Percentiles rank a stretch among this genome's conserved stretches.
These are phyloP conservation scores for Enteromius treurensis DNA, from an alignment of 2,797 vertebrate species.

Conservation along the genomic window DNA sequence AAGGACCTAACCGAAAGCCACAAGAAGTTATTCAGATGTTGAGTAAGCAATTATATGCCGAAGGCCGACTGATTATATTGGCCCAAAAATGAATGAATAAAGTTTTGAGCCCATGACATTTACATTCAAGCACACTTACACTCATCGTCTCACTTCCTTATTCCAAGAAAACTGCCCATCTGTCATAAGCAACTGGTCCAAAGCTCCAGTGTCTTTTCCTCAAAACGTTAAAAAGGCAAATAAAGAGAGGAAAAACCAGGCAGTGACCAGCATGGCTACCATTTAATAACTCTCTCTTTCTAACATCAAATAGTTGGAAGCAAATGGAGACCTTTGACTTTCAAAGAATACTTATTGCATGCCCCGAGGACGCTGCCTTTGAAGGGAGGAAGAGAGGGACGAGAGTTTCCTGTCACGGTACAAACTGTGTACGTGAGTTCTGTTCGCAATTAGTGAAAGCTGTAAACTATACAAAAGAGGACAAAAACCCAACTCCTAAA, in stretches of 20 bases:
- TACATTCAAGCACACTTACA: conserved; percentile 2
- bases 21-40: background rate
- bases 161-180: background rate
- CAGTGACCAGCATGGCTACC: conserved; percentile 63
- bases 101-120: background rate
- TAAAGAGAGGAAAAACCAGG: conserved; percentile 14
- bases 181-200: conserved; percentile 12
- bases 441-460: background rate
- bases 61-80: conserved; percentile 2
- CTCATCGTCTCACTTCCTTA: conserved; percentile 1
- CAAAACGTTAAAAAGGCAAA: background rate
- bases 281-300: conserved; percentile 64
- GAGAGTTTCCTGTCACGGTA: conserved; percentile 16
- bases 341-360: conserved; percentile 21
- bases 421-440: background rate
- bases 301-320: conserved; percentile 55
- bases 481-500: background rate
- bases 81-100: conserved; percentile 21
- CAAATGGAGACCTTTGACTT: conserved; percentile 66
- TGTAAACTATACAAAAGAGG: background rate
- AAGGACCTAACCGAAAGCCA: conserved; percentile 6
- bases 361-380: conserved; percentile 16
- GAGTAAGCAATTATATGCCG: conserved; percentile 8
- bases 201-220: background rate
- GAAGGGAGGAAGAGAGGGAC: conserved; percentile 18